Base-by-base conservation (phyloP, 2,888 invertebrate genomes). In the Endotricha flammealis region DNA sequence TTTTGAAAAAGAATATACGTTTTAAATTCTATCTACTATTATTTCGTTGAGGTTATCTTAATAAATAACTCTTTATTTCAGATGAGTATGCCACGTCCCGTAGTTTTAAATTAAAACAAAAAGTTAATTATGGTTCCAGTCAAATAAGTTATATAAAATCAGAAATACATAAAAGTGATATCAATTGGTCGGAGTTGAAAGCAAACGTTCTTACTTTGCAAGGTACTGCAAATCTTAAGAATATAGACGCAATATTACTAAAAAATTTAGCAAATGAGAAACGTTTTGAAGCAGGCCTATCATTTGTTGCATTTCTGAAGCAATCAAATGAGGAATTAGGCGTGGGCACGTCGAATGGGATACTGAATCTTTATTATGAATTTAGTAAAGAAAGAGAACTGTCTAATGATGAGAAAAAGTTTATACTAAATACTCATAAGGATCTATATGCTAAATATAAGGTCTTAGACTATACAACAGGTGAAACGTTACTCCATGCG, bases 241-340 rank as follows among this genome's bases (percentile, higher is more conserved):
- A 90, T 60, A 72, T 91, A 17, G 91, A 93, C 71, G 88, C 89
- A 20, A 60, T 88, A 1, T 79, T 92, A 23, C 57, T 93, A 23
- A 87, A 88, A 37, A 53, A 82, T 11, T 89, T 91, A 65, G 56
- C 76, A 4, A 56, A 53, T 3, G 48, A 57, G 0, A 74, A 76
- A 16, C 77, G 89, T 25, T 69, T 88, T 31, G 57, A 83, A 29
- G 57, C 83, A 17, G 91, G 90, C 0, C 72, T 88, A 39, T 88
- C 86, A 16, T 93, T 90, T 72, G 67, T 91, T 0, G 61, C 86
- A 4, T 88, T 88, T 76, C 65, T 93, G 20, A 72, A 77, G 45
- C 57, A 54, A 0, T 73, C 74, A 34, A 75, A 86, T 20, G 64
- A 74, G 9, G 68, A 88, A 31, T 69, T 90, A 2, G 90, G 90